Conservation (phyloP, 2,888 invertebrate species). For the Drosophila sordidapex region DNA sequence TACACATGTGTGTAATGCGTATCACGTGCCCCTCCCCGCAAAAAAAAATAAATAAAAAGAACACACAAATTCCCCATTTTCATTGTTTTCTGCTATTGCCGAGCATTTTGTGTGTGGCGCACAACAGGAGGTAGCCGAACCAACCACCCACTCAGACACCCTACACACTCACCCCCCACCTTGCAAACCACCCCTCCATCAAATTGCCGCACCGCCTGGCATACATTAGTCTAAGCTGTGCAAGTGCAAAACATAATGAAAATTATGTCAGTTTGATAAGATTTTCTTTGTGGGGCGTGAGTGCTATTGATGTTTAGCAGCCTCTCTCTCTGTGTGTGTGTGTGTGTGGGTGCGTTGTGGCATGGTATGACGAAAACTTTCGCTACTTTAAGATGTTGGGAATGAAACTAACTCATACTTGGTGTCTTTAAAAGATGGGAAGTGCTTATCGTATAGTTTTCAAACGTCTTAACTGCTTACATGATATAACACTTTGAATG, state of each 20-base stretch:
- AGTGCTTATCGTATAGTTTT: neutral
- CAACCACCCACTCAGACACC: conserved; percentile 9
- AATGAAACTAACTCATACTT: conserved; percentile 14
- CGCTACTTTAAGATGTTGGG: conserved; percentile 32
- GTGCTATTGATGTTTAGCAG: conserved; percentile 29
- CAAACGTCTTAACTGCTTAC: neutral
- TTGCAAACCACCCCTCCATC: neutral
- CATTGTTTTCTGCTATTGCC: conserved; percentile 47
- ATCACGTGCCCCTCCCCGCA: conserved; percentile 44
- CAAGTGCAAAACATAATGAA: conserved; percentile 77
- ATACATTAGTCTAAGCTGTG: conserved; percentile 71
- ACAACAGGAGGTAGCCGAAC: conserved; percentile 23
- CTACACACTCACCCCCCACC: neutral
- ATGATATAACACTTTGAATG: neutral
- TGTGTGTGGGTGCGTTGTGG: conserved; percentile 1
- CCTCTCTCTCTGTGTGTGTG: neutral
- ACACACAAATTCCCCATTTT: conserved; percentile 17
- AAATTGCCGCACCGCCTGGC: conserved; percentile 21
- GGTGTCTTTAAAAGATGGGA: neutral
- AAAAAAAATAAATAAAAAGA: neutral
- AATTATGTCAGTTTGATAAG: conserved; percentile 78
- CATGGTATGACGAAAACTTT: conserved; percentile 56
- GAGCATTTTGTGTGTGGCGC: conserved; percentile 40
- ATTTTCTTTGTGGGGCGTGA: conserved; percentile 55
- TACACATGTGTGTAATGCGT: conserved; percentile 70